Base-by-base conservation (phyloP, 2,888 invertebrate species). In the Ferdinandea cuprea region DNA sequence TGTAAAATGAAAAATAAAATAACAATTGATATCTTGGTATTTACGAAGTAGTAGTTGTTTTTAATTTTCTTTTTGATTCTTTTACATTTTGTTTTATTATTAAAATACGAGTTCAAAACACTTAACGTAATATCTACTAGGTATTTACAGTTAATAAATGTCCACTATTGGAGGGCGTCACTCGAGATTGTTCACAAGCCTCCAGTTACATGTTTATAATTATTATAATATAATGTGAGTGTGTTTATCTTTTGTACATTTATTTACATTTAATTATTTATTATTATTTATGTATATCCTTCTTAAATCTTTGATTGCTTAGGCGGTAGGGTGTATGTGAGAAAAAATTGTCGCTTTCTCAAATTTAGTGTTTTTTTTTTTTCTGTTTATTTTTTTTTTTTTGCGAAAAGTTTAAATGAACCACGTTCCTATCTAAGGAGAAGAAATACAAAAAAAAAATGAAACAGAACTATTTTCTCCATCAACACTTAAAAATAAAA, bases 71-170 rank as follows among this genome's bases (percentile, higher is more conserved):
- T 56, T 32, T 44, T 71, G 9, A 35, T 35, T 11, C 61, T 63
- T 52, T 48, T n/a, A n/a, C n/a, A n/a, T n/a, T n/a, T 21, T 69
- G 32, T 56, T 74, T 50, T 65, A 54, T 80, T 81, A 81, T 66
- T 76, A 81, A 81, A 81, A 71, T 81, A 81, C 81, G 81, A 81
- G 66, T 81, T 77, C 54, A 72, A 80, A 81, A 76, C 76, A 81
- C 71, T 72, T 81, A 72, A 69, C 52, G 19, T 72, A 46, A 46
- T 61, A 69, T 46, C 65, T 71, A 76, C 59, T 71, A 76, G 35
- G 28, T 81, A 77, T 81, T 72, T 81, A 81, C 80, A 81, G 28
- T 54, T 61, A 66, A 54, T 76, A 81, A 71, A 77, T 71, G 81
- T 72, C 46, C 71, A 72, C 66, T 66, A 66, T 32, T 65, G 52